A percentile compares a stretch with the other conserved stretches of the same genome.
Evolutionary conservation across 1,140 invertebrate genomes (phyloP).

Genomic region (Brachionus rotundiformis): DNA sequence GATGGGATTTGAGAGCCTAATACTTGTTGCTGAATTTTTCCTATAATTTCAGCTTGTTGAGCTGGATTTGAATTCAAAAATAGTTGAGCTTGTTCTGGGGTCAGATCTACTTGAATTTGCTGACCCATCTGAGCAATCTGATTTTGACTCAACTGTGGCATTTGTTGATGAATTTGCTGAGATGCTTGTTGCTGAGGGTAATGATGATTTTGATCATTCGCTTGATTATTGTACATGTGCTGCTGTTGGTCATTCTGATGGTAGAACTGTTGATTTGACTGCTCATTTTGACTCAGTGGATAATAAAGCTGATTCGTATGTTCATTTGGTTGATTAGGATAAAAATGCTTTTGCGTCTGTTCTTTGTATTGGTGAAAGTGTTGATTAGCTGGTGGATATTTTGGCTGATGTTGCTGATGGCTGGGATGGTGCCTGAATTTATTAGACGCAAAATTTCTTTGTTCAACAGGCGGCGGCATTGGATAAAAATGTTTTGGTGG

Average conservation of each 20-base stretch:
- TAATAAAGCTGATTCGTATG: not conserved
- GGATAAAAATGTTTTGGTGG: constrained; percentile 19
- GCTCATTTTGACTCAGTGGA: not conserved
- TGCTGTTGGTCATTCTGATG: not conserved
- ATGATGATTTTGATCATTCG: not conserved
- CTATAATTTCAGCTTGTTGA: constrained; percentile 27
- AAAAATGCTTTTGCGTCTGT: not conserved
- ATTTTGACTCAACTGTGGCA: not conserved
- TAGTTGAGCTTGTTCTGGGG: constrained; percentile 21
- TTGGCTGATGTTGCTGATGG: not conserved
- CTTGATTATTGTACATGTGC: not conserved
- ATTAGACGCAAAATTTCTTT: not conserved
- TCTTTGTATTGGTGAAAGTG: not conserved
- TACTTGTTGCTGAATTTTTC: constrained; percentile 15
- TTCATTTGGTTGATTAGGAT: not conserved
- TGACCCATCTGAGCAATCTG: not conserved
- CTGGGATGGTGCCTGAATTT: not conserved
- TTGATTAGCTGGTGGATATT: not conserved
- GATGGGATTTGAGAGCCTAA: not conserved
- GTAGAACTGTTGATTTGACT: not conserved
- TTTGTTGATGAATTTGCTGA: not conserved
- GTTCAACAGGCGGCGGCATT: not conserved
- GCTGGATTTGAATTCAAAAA: constrained; percentile 12
- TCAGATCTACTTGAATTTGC: constrained; percentile 8
- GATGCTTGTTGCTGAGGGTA: not conserved